Conservation (phyloP, 2,888 invertebrate species). For the Sphecodes monilicornis region DNA sequence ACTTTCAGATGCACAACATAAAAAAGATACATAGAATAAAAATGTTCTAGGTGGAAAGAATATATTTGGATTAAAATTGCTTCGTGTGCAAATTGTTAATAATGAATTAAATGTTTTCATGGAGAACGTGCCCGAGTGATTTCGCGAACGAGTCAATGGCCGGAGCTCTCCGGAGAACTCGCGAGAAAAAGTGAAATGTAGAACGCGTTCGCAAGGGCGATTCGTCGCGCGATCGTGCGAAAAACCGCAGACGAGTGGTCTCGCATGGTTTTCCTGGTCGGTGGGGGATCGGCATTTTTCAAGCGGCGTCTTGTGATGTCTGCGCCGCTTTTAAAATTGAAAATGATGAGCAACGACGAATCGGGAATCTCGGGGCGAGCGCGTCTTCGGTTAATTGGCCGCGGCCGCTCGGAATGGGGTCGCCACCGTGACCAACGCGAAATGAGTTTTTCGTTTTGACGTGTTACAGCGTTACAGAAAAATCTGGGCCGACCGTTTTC, state of each 20-base stretch:
- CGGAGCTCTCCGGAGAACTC: neutral
- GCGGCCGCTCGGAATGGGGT: constrained; percentile 23
- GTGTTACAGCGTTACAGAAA: neutral
- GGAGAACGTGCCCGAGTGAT: no score
- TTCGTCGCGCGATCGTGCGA: neutral
- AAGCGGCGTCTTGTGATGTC: constrained; percentile 37
- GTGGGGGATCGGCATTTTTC: constrained; percentile 26
- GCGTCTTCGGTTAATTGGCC: constrained; percentile 42
- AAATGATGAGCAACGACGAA: constrained; percentile 43
- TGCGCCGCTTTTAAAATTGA: constrained; percentile 20
- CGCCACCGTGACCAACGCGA: constrained; percentile 16
- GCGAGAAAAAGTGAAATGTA: neutral
- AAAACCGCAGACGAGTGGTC: neutral
- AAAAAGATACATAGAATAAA: no score
- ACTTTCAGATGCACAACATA: no score
- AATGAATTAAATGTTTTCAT: neutral
- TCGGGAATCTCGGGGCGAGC: constrained; percentile 29
- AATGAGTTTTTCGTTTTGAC: constrained; percentile 28
- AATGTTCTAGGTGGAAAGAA: no score
- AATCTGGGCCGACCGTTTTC: neutral
- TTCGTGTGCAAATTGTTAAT: no score
- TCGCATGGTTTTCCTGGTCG: constrained; percentile 16
- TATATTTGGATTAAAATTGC: no score
- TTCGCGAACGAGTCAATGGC: neutral
- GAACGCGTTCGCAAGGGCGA: neutral